Evolutionary conservation across 1,140 invertebrate genomes (phyloP).

Genomic region (Nylanderia fulva): DNA sequence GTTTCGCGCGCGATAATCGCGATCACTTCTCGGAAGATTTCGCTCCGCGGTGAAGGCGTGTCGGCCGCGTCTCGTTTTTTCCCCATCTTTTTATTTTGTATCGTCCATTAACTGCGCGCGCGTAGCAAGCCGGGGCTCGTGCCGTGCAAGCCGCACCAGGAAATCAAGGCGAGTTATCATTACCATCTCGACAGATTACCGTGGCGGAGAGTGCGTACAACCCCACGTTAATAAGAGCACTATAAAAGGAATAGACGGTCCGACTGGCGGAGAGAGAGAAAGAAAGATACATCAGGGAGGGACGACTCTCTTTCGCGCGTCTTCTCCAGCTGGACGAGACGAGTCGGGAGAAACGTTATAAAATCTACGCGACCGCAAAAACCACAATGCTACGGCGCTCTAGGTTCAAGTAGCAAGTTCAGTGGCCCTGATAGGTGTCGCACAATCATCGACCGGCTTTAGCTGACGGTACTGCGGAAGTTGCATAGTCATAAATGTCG

Average conservation of each 20-base stretch:
- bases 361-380: conserved; percentile 79
- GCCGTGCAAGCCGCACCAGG: conserved; percentile 78
- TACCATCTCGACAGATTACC: conserved; percentile 73
- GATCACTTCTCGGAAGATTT: conserved; percentile 75
- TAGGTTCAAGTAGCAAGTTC: conserved; percentile 80
- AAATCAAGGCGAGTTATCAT: conserved; percentile 80
- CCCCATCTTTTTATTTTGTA: conserved; percentile 66
- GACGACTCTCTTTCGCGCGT: not conserved
- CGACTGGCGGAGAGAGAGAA: not conserved
- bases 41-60: conserved; percentile 70
- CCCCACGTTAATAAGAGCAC: conserved; percentile 71
- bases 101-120: conserved; percentile 70
- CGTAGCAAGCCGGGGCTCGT: conserved; percentile 69
- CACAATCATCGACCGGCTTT: not conserved
- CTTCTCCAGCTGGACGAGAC: not conserved
- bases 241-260: conserved; percentile 54
- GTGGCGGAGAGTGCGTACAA: conserved; percentile 59
- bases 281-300: not conserved
- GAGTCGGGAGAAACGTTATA: conserved; percentile 73
- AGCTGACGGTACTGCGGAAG: conserved; percentile 13
- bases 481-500: conserved; percentile 23
- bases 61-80: conserved; percentile 33
- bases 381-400: conserved; percentile 70
- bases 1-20: conserved; percentile 70
- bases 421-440: conserved; percentile 75